These are phyloP conservation scores for Bruchidius siliquastri DNA, from an alignment of 2,888 invertebrate species.

Conservation along the genomic window DNA sequence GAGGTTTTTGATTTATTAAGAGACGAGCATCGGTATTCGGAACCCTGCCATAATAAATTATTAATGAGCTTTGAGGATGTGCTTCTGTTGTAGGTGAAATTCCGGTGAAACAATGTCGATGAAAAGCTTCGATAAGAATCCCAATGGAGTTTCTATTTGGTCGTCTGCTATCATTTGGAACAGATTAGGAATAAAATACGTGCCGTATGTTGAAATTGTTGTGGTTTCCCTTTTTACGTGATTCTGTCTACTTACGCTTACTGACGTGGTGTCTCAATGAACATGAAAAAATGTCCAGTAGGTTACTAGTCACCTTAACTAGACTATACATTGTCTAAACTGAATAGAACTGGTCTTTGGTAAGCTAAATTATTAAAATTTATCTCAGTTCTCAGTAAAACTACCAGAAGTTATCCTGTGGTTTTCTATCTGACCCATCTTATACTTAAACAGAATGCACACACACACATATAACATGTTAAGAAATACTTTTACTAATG, in stretches of 20 bases:
- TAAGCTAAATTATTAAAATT: too few species aligned
- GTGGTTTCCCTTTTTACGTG: not conserved
- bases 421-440: too few species aligned
- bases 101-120: not conserved
- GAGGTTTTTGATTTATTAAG: not conserved
- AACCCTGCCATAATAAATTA: not conserved
- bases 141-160: not conserved
- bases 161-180: not conserved
- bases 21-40: not conserved
- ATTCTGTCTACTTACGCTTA: too few species aligned
- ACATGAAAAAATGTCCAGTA: too few species aligned
- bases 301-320: too few species aligned
- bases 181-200: not conserved
- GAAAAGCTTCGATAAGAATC: not conserved
- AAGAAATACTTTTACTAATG: too few species aligned
- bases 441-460: too few species aligned
- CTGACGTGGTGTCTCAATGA: not conserved
- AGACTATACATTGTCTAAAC: too few species aligned
- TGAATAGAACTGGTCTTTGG: too few species aligned
- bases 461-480: too few species aligned
- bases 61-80: not conserved
- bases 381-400: too few species aligned
- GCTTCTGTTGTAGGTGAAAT: not conserved
- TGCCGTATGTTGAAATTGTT: not conserved
- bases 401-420: too few species aligned